Evolutionary conservation across 1,140 invertebrate species (phyloP).

Genomic region (Cepaea nemoralis): DNA sequence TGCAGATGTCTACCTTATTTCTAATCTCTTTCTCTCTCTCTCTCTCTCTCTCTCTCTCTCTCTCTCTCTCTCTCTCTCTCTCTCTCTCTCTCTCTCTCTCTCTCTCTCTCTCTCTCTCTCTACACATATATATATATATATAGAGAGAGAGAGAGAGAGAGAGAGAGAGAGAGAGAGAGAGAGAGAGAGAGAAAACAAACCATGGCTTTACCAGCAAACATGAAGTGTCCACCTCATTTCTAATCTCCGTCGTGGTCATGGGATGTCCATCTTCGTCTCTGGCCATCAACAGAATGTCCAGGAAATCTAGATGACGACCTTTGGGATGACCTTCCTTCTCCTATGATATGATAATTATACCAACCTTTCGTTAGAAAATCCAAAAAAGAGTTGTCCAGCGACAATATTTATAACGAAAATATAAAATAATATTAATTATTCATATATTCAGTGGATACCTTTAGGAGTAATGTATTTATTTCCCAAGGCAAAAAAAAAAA

Average conservation of each 20-base stretch:
- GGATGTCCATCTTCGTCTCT: slow-evolving; percentile 47
- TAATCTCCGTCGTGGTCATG: slow-evolving; percentile 48
- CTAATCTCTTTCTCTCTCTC: too few species aligned
- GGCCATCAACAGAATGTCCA: slow-evolving; percentile 49
- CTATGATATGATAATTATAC: not conserved
- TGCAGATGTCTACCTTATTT: too few species aligned
- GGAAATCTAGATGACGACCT: slow-evolving; percentile 45
- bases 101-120: too few species aligned
- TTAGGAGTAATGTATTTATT: too few species aligned
- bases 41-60: too few species aligned
- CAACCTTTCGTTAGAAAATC: not conserved
- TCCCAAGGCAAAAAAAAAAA: too few species aligned
- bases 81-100: too few species aligned
- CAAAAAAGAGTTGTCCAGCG: not conserved
- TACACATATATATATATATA: too few species aligned
- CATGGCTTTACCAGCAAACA: slow-evolving; percentile 70
- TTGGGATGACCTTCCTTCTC: slow-evolving; percentile 10
- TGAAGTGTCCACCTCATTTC: slow-evolving; percentile 55
- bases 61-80: too few species aligned
- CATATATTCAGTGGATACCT: not conserved
- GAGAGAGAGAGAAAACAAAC: too few species aligned
- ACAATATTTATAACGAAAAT: not conserved
- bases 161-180: too few species aligned
- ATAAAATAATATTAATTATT: not conserved
- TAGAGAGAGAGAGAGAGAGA: too few species aligned